Evolutionary conservation across 2,888 invertebrate species (phyloP).

Genomic region (Antheraea assamensis): DNA sequence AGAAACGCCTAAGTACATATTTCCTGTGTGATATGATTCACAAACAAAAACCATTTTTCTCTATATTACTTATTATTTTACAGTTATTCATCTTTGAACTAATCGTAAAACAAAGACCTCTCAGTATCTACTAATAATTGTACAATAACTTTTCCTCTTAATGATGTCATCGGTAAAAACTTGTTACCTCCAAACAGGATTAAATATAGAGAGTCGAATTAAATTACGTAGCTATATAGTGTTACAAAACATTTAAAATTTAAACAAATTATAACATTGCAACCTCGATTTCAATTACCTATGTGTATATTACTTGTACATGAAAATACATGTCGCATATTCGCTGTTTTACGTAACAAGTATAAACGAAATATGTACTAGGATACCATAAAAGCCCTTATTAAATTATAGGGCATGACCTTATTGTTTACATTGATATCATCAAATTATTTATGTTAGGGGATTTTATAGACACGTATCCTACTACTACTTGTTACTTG

Average conservation of each 20-base stretch:
- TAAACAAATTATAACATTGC: too few species aligned
- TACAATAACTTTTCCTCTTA: background rate
- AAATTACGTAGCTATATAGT: background rate
- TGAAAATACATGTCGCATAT: background rate
- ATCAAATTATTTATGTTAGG: too few species aligned
- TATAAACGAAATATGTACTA: background rate
- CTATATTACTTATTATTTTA: background rate
- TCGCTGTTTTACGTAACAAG: background rate
- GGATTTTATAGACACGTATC: background rate
- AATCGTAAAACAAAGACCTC: background rate
- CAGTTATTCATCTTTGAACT: background rate
- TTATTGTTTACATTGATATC: background rate
- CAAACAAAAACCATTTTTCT: background rate
- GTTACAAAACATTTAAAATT: too few species aligned
- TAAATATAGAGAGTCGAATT: background rate
- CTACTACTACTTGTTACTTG: too few species aligned
- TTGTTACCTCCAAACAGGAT: background rate
- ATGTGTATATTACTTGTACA: too few species aligned
- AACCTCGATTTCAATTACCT: too few species aligned
- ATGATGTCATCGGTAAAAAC: background rate
- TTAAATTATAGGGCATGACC: slow-evolving; percentile 1
- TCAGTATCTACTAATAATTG: background rate
- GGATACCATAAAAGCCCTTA: background rate
- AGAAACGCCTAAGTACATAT: background rate
- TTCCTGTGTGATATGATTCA: background rate